Conservation (phyloP, 37 sponge, comb jelly and placozoan genomes). For the Corticium candelabrum region DNA sequence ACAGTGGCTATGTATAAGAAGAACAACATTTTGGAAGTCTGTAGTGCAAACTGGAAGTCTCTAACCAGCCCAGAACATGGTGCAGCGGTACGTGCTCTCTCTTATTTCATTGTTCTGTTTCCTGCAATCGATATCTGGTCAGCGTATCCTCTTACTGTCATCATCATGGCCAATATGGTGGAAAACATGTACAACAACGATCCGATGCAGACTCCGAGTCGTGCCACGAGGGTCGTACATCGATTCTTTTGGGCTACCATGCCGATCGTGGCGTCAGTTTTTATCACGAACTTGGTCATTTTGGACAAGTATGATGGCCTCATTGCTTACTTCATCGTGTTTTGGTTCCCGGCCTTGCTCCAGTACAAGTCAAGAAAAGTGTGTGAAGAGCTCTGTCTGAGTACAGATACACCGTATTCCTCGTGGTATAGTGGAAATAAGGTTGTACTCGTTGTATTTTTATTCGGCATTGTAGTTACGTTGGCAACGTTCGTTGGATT, state of each 20-base stretch:
- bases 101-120: slow-evolving; percentile 81
- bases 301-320: slow-evolving; percentile 75
- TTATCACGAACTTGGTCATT: slow-evolving; percentile 62
- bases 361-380: slow-evolving; percentile 50
- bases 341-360: slow-evolving; percentile 59
- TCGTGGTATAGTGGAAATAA: not conserved
- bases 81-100: slow-evolving; percentile 35
- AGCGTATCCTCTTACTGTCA: slow-evolving; percentile 70
- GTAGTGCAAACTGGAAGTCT: too few relatives aligned
- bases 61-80: not conserved
- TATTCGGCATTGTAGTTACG: not conserved
- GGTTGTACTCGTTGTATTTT: not conserved
- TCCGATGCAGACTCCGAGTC: not conserved
- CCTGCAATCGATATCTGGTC: slow-evolving; percentile 75
- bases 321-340: slow-evolving; percentile 55
- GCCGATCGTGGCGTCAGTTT: slow-evolving; percentile 49
- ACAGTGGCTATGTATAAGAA: too few relatives aligned
- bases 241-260: slow-evolving; percentile 38
- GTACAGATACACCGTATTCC: not conserved
- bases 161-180: slow-evolving; percentile 39
- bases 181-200: slow-evolving; percentile 39
- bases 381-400: slow-evolving; percentile 36
- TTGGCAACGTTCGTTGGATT: not conserved
- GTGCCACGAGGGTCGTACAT: slow-evolving; percentile 1
- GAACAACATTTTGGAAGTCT: too few relatives aligned